Evolutionary conservation across 2,797 vertebrate species (phyloP), one percentile per base, ranked within the genome.

Genomic region (Micrastur ruficollis): DNA sequence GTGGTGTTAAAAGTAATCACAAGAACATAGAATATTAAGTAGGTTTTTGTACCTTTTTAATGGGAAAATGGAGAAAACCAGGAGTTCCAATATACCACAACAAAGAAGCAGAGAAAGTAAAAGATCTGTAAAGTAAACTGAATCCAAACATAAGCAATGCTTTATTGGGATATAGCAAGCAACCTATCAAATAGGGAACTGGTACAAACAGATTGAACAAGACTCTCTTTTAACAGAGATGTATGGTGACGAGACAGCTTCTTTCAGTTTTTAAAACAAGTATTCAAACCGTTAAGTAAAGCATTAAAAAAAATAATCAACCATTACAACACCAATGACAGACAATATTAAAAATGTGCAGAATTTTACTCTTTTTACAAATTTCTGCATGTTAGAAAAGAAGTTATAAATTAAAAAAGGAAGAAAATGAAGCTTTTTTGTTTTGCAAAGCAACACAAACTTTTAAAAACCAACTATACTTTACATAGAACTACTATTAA

Each of bases 141-240:
- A 94, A 97, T 93, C 71, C 88, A 96, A 98, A 96, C 81, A 75
- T 85, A 97, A 96, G 70, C 87, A 97, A 97, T 93, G 90, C 82
- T 98, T 98, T 98, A 98, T 98, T 98, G 92, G 53, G 71, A 92
- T 91, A 96, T 49, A 97, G 98, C 95, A 97, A 96, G 97, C 96
- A 95, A 97, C 96, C 93, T 98, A 95, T 94, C 95, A 96, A 96
- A 97, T 95, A 95, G 93, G 95, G 85, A 94, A 96, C 90, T 47
- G 74, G 97, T 97, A 96, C 93, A 97, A 96, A 97, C 95, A 96
- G 85, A 93, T 90, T 96, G 78, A 97, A 97, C 93, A 94, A 96
- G 93, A 94, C 94, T 97, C 96, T 98, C 98, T 98, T 98, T 97
- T 94, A 98, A 98, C 98, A 98, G 98, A 98, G 97, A 98, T 97